These are phyloP conservation scores for Phocoena phocoena DNA, from an alignment of 2,113 vertebrate genomes.

Conservation along the genomic window DNA sequence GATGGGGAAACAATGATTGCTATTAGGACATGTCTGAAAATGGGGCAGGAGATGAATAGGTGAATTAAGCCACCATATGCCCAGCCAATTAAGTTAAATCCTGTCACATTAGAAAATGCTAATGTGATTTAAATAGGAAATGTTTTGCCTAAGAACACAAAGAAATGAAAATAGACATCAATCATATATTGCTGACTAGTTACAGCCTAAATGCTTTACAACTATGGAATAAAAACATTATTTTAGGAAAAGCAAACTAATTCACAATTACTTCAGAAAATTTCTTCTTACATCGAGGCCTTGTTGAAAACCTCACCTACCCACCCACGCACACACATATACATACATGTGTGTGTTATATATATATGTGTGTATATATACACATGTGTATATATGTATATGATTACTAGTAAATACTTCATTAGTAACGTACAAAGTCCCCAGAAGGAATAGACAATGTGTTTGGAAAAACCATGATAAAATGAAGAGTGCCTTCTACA, in stretches of 20 bases:
- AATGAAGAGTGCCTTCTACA: neutral
- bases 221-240: neutral
- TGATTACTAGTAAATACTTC: neutral
- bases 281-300: neutral
- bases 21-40: neutral
- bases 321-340: no score
- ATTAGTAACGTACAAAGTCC: neutral
- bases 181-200: conserved; percentile 16
- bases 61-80: conserved; percentile 60
- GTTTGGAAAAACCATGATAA: neutral
- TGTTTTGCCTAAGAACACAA: conserved; percentile 35
- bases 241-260: conserved; percentile 13
- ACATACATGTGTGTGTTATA: neutral
- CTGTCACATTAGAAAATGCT: conserved; percentile 45
- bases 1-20: neutral
- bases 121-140: conserved; percentile 56
- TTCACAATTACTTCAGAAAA: conserved; percentile 43
- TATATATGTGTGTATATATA: neutral
- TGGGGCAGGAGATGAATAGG: conserved; percentile 54
- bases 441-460: neutral
- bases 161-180: conserved; percentile 59
- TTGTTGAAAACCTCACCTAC: neutral
- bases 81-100: conserved; percentile 50
- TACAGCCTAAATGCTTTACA: conserved; percentile 2
- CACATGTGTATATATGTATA: neutral